Percentiles rank a stretch among this genome's conserved stretches.
Conservation (phyloP, 2,888 invertebrate genomes). For the Gastrophysa polygoni region DNA sequence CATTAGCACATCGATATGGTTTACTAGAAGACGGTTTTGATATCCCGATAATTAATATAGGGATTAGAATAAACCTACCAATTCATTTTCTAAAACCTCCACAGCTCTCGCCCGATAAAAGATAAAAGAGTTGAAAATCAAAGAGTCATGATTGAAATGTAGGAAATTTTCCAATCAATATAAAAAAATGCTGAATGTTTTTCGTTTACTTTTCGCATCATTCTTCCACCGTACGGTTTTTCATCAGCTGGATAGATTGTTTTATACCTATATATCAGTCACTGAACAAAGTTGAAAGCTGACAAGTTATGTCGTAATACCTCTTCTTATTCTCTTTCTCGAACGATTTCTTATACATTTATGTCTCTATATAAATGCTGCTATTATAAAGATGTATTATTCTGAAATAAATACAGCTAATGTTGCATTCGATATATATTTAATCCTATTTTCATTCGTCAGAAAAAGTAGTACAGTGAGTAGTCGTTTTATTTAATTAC, state of each 20-base stretch:
- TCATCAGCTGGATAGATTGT: neutral
- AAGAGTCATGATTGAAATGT: too few species aligned
- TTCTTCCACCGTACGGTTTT: too few species aligned
- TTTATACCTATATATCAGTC: neutral
- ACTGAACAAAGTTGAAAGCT: neutral
- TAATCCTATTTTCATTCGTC: neutral
- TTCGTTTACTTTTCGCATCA: too few species aligned
- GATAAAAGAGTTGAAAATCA: too few species aligned
- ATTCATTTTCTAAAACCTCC: too few species aligned
- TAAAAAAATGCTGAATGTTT: too few species aligned
- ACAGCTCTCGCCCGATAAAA: too few species aligned
- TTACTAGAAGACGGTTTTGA: too few species aligned
- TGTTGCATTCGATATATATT: neutral
- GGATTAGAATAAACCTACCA: too few species aligned
- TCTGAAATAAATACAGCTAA: neutral
- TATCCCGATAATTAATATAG: too few species aligned
- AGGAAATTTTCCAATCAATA: too few species aligned
- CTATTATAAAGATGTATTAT: neutral
- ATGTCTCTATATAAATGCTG: neutral
- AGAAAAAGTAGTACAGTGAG: neutral
- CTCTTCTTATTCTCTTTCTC: neutral
- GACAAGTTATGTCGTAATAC: neutral
- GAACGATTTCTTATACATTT: neutral
- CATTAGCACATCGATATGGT: too few species aligned
- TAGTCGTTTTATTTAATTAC: neutral